These are phyloP conservation scores for Pelodytes ibericus DNA, from an alignment of 2,797 vertebrate species.

Conservation along the genomic window DNA sequence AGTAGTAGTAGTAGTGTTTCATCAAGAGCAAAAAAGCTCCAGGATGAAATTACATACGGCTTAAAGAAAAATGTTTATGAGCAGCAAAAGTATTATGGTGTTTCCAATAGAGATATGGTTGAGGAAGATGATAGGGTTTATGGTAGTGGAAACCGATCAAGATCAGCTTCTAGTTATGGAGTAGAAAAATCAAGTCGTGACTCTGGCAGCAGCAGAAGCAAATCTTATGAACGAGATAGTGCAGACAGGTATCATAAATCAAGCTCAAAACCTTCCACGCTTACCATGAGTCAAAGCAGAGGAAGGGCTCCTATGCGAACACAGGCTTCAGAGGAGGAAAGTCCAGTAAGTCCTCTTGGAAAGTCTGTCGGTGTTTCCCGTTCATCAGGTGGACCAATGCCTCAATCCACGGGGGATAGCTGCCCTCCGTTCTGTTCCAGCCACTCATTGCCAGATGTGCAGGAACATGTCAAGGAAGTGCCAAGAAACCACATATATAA, in stretches of 20 bases:
- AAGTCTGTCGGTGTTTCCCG: conserved; percentile 84
- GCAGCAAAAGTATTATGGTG: conserved; percentile 92
- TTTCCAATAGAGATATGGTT: conserved; percentile 80
- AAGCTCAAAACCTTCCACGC: conserved; percentile 74
- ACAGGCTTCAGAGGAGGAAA: conserved; percentile 96
- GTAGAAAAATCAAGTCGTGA: conserved; percentile 91
- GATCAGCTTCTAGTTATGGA: conserved; percentile 83
- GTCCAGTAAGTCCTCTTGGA: conserved; percentile 92
- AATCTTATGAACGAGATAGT: conserved; percentile 90
- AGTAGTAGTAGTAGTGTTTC: conserved; percentile 85
- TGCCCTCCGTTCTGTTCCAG: conserved; percentile 97
- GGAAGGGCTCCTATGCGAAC: conserved; percentile 86
- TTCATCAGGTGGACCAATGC: conserved; percentile 74
- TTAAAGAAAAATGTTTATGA: conserved; percentile 93
- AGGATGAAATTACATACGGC: conserved; percentile 88
- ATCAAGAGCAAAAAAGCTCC: conserved; percentile 88
- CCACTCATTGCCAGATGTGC: conserved; percentile 98
- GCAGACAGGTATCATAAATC: conserved; percentile 87
- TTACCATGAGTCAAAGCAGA: conserved; percentile 78
- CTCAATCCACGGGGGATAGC: conserved; percentile 77
- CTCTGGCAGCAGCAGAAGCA: conserved; percentile 81
- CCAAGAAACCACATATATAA: conserved; percentile 95
- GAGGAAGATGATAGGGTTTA: conserved; percentile 92
- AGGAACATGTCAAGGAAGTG: conserved; percentile 94
- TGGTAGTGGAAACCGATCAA: conserved; percentile 80